A percentile compares a stretch with the other conserved stretches of the same genome.
Conservation (phyloP, 2,113 vertebrate species). For the Myiagra hebetior region DNA sequence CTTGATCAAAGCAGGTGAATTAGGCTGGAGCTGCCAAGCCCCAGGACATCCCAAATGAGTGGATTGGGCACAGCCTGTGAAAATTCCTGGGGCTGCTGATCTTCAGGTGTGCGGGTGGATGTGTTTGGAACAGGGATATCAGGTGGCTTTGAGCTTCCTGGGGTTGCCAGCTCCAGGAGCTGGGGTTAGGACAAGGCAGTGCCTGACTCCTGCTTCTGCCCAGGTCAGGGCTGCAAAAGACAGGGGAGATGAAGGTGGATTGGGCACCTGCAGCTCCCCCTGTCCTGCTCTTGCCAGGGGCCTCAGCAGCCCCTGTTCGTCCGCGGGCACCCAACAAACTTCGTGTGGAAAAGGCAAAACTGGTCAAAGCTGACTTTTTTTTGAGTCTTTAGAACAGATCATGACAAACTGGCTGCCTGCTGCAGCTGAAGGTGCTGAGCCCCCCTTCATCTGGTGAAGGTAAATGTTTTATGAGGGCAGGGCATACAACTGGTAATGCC, state of each 20-base stretch:
- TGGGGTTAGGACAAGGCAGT: not conserved
- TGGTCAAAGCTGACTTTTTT: not conserved
- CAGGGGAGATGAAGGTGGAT: rapidly evolving
- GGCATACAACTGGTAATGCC: no score
- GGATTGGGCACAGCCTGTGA: not conserved
- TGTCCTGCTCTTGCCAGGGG: not conserved
- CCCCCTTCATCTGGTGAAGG: not conserved
- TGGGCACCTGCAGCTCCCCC: not conserved
- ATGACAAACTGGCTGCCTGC: not conserved
- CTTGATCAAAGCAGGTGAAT: not conserved
- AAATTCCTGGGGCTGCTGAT: not conserved
- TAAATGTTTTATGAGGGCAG: not conserved
- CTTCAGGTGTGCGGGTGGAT: not conserved
- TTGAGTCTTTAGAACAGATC: not conserved
- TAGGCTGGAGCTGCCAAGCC: not conserved
- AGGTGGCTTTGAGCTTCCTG: not conserved
- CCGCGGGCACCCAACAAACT: not conserved
- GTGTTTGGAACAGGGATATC: not conserved
- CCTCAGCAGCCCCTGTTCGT: not conserved
- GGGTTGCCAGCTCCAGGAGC: not conserved
- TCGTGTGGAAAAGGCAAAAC: not conserved
- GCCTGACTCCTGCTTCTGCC: not conserved
- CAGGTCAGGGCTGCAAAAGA: not conserved
- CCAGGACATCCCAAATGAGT: not conserved
- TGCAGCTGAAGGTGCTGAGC: not conserved